These are phyloP conservation scores for Panthera leo DNA, from an alignment of 2,113 vertebrate species.

Conservation along the genomic window DNA sequence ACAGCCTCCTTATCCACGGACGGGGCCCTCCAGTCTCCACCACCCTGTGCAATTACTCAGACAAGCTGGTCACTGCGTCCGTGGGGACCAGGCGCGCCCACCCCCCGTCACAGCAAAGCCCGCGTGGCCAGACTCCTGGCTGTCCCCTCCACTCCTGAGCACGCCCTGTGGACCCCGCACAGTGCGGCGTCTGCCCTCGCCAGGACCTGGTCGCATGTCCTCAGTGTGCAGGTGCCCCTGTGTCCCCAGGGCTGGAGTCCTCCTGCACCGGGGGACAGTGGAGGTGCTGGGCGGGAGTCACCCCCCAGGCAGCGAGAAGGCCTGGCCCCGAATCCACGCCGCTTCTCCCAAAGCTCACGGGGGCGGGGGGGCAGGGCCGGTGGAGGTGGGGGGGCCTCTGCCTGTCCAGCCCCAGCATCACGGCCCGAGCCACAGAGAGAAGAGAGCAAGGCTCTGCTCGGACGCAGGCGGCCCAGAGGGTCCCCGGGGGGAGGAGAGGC, in stretches of 20 bases:
- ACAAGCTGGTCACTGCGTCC: background rate
- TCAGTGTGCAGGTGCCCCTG: background rate
- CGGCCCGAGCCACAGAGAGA: background rate
- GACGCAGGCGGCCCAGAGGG: rapidly evolving
- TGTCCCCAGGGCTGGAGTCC: background rate
- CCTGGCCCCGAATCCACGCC: too few species aligned
- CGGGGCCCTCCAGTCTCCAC: background rate
- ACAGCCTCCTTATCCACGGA: background rate
- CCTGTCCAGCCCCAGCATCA: background rate
- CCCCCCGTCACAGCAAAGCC: background rate
- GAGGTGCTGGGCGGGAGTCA: background rate
- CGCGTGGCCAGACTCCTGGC: too few species aligned
- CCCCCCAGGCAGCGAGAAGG: too few species aligned
- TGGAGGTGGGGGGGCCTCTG: background rate
- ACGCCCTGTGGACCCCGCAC: too few species aligned
- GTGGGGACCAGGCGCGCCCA: too few species aligned
- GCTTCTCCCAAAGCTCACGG: too few species aligned
- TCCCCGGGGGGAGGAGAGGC: background rate
- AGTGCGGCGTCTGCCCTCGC: too few species aligned
- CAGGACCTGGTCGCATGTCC: background rate
- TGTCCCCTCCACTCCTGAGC: background rate
- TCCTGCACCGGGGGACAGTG: too few species aligned
- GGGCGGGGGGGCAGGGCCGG: too few species aligned
- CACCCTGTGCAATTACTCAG: rapidly evolving
- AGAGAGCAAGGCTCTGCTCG: rapidly evolving